phyloP scores from a whole-genome alignment of 53 echinoderm and acorn worm species.

The Luidia sarsii region DNA sequence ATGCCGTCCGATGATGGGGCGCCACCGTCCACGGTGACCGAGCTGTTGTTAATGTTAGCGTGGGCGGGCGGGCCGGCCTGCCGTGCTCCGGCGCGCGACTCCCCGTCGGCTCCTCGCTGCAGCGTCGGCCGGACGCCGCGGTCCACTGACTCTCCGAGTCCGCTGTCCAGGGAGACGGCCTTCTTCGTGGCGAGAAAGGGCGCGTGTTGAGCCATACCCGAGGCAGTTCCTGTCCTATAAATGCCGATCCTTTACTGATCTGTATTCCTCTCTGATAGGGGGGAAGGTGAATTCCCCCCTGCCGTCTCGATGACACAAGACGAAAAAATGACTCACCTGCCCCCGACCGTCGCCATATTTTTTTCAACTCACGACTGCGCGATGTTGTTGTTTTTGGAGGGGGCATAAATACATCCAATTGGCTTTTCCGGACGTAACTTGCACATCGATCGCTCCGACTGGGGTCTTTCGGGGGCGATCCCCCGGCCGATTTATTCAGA shows the following conservation, averaged over 20 bases:
- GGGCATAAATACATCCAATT: too few relatives aligned
- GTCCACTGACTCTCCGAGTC: constrained; percentile 8
- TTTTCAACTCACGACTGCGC: neutral
- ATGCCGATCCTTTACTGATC: too few relatives aligned
- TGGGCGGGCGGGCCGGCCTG: neutral
- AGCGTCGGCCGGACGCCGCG: neutral
- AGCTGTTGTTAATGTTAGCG: too few relatives aligned
- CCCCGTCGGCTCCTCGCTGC: neutral
- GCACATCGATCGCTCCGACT: neutral
- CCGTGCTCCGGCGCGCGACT: neutral
- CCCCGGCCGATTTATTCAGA: too few relatives aligned
- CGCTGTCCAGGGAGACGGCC: constrained; percentile 36
- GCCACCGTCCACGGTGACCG: neutral
- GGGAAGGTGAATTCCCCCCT: constrained; percentile 11
- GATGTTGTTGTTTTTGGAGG: too few relatives aligned
- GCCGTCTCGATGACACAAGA: constrained; percentile 27
- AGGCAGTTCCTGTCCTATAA: too few relatives aligned
- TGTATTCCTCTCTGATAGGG: too few relatives aligned
- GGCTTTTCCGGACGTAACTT: neutral
- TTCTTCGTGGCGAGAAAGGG: constrained; percentile 14
- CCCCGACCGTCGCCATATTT: constrained; percentile 25
- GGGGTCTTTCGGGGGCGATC: too few relatives aligned
- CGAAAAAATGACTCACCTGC: constrained; percentile 35
- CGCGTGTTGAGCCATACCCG: constrained; percentile 43
- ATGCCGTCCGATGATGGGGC: neutral